These are phyloP conservation scores for Tachysurus fulvidraco DNA, from an alignment of 2,113 vertebrate species.

Conservation along the genomic window DNA sequence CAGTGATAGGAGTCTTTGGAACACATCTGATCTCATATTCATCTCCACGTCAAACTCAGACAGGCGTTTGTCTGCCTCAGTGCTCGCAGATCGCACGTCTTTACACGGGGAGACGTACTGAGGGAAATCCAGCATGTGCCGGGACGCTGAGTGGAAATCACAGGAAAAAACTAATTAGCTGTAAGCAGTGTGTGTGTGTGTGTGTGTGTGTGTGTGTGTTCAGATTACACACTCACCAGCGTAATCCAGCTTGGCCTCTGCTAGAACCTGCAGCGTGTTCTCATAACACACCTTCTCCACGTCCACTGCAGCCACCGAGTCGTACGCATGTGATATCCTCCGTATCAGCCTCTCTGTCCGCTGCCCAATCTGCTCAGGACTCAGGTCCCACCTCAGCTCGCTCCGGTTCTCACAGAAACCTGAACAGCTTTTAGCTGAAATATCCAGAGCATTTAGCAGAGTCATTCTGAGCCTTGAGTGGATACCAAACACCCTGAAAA, in stretches of 20 bases:
- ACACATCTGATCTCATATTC: constrained; percentile 91
- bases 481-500: constrained; percentile 44
- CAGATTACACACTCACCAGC: constrained; percentile 71
- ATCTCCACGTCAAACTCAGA: constrained; percentile 93
- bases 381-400: constrained; percentile 84
- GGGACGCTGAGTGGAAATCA: constrained; percentile 76
- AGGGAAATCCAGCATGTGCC: constrained; percentile 87
- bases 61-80: constrained; percentile 89
- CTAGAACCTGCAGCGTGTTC: constrained; percentile 82
- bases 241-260: constrained; percentile 84
- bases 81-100: constrained; percentile 87
- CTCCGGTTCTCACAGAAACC: constrained; percentile 64
- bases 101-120: constrained; percentile 84
- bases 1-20: constrained; percentile 81
- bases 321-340: constrained; percentile 81
- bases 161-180: neutral
- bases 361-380: constrained; percentile 80
- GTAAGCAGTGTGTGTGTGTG: neutral
- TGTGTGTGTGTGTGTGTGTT: neutral
- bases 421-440: constrained; percentile 64
- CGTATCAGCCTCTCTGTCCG: constrained; percentile 80
- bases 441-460: constrained; percentile 69
- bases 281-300: constrained; percentile 79
- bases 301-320: constrained; percentile 76
- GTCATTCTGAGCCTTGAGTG: constrained; percentile 73